These are phyloP conservation scores for Baccha elongata DNA, from an alignment of 2,888 invertebrate genomes.

Conservation along the genomic window DNA sequence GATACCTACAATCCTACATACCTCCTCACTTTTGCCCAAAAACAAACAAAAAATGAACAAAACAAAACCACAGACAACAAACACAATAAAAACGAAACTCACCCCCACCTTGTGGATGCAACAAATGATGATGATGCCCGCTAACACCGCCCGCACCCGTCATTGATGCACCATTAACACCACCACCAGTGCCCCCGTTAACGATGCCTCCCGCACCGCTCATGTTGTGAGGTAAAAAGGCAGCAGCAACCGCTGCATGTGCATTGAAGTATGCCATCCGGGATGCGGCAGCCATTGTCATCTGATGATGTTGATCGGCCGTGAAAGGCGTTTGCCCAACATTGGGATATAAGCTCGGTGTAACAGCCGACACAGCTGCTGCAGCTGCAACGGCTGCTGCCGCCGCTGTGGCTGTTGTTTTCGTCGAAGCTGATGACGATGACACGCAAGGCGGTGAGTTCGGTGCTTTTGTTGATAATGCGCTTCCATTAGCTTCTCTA, in stretches of 20 bases:
- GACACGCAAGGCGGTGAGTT: slow-evolving; percentile 58
- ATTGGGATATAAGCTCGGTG: slow-evolving; percentile 75
- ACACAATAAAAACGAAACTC: slow-evolving; percentile 75
- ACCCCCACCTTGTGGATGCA: slow-evolving; percentile 81
- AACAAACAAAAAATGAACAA: slow-evolving; percentile 29
- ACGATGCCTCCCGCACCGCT: slow-evolving; percentile 78
- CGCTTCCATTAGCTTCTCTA: slow-evolving; percentile 51
- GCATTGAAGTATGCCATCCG: slow-evolving; percentile 96
- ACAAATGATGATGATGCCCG: slow-evolving; percentile 78
- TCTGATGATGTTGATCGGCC: slow-evolving; percentile 80
- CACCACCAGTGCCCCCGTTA: slow-evolving; percentile 74
- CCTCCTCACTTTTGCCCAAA: not conserved
- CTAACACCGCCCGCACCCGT: slow-evolving; percentile 54
- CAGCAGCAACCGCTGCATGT: slow-evolving; percentile 95
- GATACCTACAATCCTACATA: not conserved
- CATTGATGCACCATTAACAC: slow-evolving; percentile 57
- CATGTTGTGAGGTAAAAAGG: slow-evolving; percentile 90
- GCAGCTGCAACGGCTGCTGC: slow-evolving; percentile 71
- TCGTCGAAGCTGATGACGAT: slow-evolving; percentile 58
- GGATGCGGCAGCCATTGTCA: slow-evolving; percentile 84
- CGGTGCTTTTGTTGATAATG: slow-evolving; percentile 44
- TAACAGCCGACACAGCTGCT: slow-evolving; percentile 68
- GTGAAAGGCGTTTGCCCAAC: slow-evolving; percentile 75
- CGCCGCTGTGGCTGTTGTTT: slow-evolving; percentile 71
- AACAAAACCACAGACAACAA: not conserved